phyloP scores from a whole-genome alignment of 2,888 invertebrate genomes.

The Apantesis nais region DNA sequence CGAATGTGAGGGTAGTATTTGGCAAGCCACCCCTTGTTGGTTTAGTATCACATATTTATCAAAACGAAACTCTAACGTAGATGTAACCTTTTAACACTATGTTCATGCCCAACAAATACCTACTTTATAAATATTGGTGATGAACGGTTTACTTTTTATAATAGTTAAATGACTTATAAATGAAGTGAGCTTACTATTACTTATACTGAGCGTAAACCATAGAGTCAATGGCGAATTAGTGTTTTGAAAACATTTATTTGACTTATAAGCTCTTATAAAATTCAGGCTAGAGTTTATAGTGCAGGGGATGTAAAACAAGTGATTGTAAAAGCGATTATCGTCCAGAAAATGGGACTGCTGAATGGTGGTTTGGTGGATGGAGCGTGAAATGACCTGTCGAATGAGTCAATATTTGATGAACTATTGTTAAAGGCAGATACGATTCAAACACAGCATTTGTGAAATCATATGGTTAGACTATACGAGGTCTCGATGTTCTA shows the following conservation, averaged over 20 bases:
- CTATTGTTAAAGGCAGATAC: constrained; percentile 69
- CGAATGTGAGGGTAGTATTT: constrained; percentile 72
- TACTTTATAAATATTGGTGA: constrained; percentile 9
- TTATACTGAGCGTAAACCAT: constrained; percentile 3
- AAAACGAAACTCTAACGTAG: constrained; percentile 64
- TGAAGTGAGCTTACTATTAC: background rate
- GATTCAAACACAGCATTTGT: constrained; percentile 53
- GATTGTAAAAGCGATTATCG: constrained; percentile 57
- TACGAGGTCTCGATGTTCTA: background rate
- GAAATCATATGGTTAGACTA: constrained; percentile 19
- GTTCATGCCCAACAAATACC: background rate
- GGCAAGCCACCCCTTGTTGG: constrained; percentile 73
- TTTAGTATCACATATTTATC: constrained; percentile 71
- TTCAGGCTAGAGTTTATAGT: constrained; percentile 9
- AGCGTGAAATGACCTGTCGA: constrained; percentile 65
- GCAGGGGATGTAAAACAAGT: constrained; percentile 42
- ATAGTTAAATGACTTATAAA: constrained; percentile 9
- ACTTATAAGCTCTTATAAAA: too few relatives aligned
- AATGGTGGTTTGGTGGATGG: constrained; percentile 69
- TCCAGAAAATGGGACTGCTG: constrained; percentile 74
- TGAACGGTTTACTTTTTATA: constrained; percentile 10
- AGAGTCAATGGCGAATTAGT: constrained; percentile 27
- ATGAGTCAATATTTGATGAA: constrained; percentile 65
- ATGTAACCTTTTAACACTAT: constrained; percentile 43
- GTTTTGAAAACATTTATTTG: too few relatives aligned